Evolutionary conservation across 2,797 vertebrate species (phyloP).

Genomic region (Cuniculus paca): DNA sequence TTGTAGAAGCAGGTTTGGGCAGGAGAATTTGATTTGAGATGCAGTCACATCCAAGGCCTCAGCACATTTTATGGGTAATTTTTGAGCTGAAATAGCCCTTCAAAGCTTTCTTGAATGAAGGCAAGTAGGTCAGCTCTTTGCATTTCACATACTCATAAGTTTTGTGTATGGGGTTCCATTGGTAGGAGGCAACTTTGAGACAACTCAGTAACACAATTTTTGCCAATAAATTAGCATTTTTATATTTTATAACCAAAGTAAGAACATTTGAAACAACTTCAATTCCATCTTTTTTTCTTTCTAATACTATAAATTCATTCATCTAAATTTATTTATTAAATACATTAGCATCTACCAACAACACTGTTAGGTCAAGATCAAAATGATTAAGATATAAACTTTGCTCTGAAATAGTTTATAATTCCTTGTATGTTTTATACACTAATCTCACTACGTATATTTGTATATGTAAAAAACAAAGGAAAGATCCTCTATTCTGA

Average conservation of each 20-base stretch:
- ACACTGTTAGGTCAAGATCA: background rate
- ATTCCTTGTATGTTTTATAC: background rate
- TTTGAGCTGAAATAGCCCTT: background rate
- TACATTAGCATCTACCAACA: background rate
- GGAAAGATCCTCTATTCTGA: background rate
- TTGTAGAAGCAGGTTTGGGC: background rate
- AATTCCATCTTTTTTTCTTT: background rate
- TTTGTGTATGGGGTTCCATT: background rate
- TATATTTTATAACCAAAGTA: slow-evolving; percentile 1
- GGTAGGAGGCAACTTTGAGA: background rate
- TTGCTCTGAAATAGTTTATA: background rate
- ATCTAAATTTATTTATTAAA: background rate
- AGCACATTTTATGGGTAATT: background rate
- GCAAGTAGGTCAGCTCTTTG: background rate
- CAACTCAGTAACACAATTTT: background rate
- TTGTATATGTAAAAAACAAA: background rate
- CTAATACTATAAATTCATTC: background rate
- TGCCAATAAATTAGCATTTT: background rate
- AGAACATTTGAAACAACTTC: background rate
- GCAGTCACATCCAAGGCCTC: background rate
- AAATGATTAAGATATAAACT: background rate
- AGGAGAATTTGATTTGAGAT: background rate
- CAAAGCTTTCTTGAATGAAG: slow-evolving; percentile 26
- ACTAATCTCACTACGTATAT: background rate
- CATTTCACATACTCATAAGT: background rate